Evolutionary conservation across 2,797 vertebrate species (phyloP).

Genomic region (Threskiornis aethiopicus): DNA sequence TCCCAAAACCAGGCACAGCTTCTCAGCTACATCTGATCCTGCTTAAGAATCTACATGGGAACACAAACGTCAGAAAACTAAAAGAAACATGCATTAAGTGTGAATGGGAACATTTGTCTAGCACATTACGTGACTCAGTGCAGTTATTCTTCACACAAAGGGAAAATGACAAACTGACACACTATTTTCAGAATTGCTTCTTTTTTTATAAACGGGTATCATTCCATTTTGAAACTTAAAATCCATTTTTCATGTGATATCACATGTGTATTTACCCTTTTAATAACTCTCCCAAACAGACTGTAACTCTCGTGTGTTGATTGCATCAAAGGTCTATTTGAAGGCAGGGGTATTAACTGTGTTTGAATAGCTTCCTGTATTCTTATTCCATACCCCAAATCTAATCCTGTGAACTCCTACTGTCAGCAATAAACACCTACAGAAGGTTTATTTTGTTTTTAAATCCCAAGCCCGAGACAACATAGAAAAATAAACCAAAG

Average conservation of each 20-base stretch:
- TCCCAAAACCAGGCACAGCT: neutral
- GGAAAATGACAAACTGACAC: neutral
- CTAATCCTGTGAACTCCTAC: conserved; percentile 17
- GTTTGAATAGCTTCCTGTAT: neutral
- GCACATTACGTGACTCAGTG: conserved; percentile 35
- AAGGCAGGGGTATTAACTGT: neutral
- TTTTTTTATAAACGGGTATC: neutral
- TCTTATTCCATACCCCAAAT: neutral
- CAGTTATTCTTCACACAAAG: conserved; percentile 35
- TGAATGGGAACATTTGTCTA: conserved; percentile 34
- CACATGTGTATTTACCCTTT: neutral
- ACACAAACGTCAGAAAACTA: conserved; percentile 17
- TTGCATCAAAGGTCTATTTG: neutral
- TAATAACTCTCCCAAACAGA: neutral
- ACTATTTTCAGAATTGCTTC: neutral
- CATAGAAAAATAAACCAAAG: neutral
- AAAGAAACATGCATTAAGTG: conserved; percentile 25
- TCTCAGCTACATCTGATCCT: neutral
- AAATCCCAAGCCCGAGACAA: neutral
- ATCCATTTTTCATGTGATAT: neutral
- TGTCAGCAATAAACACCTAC: conserved; percentile 22
- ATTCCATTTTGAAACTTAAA: neutral
- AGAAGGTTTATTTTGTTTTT: neutral
- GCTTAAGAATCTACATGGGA: conserved; percentile 11
- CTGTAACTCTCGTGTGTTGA: neutral